Conservation (phyloP, 1,140 invertebrate species). For the Musca domestica region DNA sequence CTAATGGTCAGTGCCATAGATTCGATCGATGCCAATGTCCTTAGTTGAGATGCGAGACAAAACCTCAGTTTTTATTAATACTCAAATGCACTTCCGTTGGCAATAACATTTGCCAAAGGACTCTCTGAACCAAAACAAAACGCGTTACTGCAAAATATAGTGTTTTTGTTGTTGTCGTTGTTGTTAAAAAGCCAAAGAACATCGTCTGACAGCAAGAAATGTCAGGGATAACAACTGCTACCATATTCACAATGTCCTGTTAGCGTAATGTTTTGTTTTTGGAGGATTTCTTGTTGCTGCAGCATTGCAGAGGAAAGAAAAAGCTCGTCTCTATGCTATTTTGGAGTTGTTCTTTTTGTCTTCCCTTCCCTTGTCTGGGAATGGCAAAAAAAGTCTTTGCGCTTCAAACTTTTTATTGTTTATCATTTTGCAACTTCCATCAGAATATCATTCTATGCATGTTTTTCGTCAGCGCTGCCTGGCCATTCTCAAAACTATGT, state of each 20-base stretch:
- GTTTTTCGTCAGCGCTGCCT: no score
- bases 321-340: not conserved
- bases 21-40: not conserved
- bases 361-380: no score
- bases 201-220: not conserved
- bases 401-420: slow-evolving; percentile 6
- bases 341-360: not conserved
- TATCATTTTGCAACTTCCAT: slow-evolving; percentile 19
- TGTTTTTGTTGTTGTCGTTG: not conserved
- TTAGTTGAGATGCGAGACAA: not conserved
- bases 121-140: not conserved
- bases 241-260: slow-evolving; percentile 10
- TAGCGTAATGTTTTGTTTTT: not conserved
- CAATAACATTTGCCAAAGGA: not conserved
- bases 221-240: slow-evolving; percentile 1
- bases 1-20: not conserved
- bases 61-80: slow-evolving; percentile 6
- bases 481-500: no score
- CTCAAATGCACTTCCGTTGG: not conserved
- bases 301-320: no score
- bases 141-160: not conserved
- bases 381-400: no score
- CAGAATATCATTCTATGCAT: slow-evolving; percentile 1
- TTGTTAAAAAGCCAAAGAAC: not conserved
- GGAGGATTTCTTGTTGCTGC: not conserved